Conservation (phyloP, 1,140 invertebrate species). For the Listronotus oregonensis region DNA sequence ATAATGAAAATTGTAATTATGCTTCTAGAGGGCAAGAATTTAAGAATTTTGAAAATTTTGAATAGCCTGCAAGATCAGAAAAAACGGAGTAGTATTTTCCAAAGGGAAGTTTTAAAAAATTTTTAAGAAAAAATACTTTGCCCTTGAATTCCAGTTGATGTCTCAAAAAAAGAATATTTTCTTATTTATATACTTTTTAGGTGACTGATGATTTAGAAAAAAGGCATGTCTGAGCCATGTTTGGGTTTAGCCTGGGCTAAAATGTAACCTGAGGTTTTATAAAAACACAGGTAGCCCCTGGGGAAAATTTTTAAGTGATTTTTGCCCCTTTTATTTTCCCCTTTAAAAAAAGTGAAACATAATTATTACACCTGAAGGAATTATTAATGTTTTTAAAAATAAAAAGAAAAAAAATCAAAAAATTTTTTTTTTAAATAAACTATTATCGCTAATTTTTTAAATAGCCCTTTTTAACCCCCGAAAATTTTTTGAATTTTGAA, state of each 20-base stretch:
- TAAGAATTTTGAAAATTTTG: conserved; percentile 61
- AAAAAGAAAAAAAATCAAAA: neutral
- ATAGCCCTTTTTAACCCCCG: conserved; percentile 86
- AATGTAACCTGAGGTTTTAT: conserved; percentile 70
- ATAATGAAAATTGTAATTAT: conserved; percentile 62
- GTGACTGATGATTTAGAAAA: conserved; percentile 46
- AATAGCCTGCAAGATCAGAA: conserved; percentile 65
- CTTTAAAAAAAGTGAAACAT: conserved; percentile 19
- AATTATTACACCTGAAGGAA: conserved; percentile 10
- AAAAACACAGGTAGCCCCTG: conserved; percentile 52
- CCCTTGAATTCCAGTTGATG: neutral
- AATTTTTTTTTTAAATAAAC: neutral
- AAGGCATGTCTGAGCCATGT: conserved; percentile 57
- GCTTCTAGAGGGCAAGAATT: conserved; percentile 59
- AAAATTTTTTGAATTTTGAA: conserved; percentile 88
- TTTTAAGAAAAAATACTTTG: too few relatives aligned
- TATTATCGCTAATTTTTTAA: conserved; percentile 55
- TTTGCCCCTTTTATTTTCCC: conserved; percentile 57
- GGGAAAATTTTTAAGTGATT: conserved; percentile 52
- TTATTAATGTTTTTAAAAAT: conserved; percentile 9
- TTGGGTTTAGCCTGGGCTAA: conserved; percentile 73
- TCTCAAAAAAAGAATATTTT: conserved; percentile 16
- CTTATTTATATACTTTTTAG: conserved; percentile 48
- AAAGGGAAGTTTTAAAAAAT: conserved; percentile 61
- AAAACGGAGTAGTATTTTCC: too few relatives aligned